Evolutionary conservation across 2,888 invertebrate species (phyloP), one percentile per base, ranked within the genome.

Genomic region (Leucophora obtusa): DNA sequence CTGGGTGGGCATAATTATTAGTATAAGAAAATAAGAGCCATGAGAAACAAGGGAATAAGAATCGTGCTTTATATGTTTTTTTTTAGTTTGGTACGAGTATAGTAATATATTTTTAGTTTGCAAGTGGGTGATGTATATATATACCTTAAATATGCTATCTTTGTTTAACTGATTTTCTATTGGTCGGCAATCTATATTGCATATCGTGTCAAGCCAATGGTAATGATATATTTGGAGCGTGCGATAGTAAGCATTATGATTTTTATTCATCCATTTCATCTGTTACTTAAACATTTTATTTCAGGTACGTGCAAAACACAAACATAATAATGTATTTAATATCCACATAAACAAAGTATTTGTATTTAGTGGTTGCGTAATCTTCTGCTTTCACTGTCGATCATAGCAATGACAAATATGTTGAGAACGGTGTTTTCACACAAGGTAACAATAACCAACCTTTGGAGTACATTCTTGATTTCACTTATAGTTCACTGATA

Each of bases 371-470:
- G 71, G 60, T 71, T 71, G 11, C 86, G 1, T 84, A 84, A 84
- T 83, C 83, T 86, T 83, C 82, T 83, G 71, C 82, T 84, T 84
- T 84, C 66, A 83, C 84, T 82, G 72, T 83, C 82, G 76, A 81
- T 83, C 79, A 77, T 58, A 83, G 84, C 84, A 87, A 85, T 85
- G 74, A 78, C 83, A 84, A 82, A 83, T 82, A 82, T 83, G 83
- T 84, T 86, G 84, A 87, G 84, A 84, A 84, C 75, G 83, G 62
- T 83, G 86, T 86, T 86, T 87, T 86, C 84, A 85, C 85, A 86
- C 84, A 87, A 84, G 83, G 82, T 82, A 84, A 85, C 83, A 85
- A 85, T 84, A 77, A 80, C 35, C 14, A 35, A 35, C 35, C 35
- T 35, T 35, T 35, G 10, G 7, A 35, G 35, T 35, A 35, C 35